These are phyloP conservation scores for Acropora yongei DNA, from an alignment of 64 coral and sea anemone species.

Conservation along the genomic window DNA sequence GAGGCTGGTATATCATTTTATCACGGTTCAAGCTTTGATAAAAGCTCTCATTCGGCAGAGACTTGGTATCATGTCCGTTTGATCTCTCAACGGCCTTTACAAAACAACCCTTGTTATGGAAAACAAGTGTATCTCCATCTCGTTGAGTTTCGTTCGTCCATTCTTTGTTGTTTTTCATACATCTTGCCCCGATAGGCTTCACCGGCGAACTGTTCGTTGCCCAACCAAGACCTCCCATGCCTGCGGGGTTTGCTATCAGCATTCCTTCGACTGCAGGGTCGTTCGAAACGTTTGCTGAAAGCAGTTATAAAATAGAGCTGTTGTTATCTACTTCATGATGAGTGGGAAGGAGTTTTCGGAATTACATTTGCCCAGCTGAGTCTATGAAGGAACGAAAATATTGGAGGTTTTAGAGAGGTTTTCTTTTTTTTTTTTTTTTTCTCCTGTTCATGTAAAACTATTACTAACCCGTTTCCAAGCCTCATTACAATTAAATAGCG, in stretches of 20 bases:
- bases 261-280: background rate
- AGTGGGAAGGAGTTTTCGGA: no score
- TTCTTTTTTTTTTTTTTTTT: no score
- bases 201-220: background rate
- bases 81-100: background rate
- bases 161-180: slow-evolving; percentile 4
- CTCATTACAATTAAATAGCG: no score
- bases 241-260: background rate
- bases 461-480: no score
- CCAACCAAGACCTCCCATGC: background rate
- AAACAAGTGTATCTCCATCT: background rate
- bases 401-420: no score
- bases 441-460: no score
- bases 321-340: no score
- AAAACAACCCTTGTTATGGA: background rate
- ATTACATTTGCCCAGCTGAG: no score
- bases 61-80: background rate
- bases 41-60: background rate
- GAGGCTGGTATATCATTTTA: slow-evolving; percentile 9
- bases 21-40: slow-evolving; percentile 21
- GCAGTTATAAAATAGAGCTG: background rate
- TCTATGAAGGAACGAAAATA: no score
- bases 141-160: background rate
- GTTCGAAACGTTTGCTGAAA: slow-evolving; percentile 18
- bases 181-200: background rate